These are phyloP conservation scores for Orthonyx spaldingii DNA, from an alignment of 2,113 vertebrate species.

Conservation along the genomic window DNA sequence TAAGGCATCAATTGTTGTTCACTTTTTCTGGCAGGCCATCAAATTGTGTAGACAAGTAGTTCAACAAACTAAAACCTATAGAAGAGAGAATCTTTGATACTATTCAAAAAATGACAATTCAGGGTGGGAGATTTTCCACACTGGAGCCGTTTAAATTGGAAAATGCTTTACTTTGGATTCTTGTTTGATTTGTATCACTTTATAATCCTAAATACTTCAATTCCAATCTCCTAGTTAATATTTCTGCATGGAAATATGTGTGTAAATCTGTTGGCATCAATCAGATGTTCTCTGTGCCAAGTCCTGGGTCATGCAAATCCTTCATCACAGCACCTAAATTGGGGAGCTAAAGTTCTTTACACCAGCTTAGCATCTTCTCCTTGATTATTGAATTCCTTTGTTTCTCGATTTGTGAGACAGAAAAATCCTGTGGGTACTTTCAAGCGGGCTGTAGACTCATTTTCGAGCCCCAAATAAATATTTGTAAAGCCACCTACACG, in stretches of 20 bases:
- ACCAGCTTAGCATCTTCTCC: neutral
- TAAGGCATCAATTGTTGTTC: neutral
- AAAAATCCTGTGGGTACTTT: neutral
- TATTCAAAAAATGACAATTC: neutral
- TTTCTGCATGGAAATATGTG: neutral
- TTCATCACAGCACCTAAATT: neutral
- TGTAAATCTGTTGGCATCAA: neutral
- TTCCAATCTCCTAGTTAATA: neutral
- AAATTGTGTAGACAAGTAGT: neutral
- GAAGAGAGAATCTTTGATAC: neutral
- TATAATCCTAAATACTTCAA: neutral
- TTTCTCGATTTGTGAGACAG: neutral
- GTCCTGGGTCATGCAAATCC: neutral
- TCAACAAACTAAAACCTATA: neutral
- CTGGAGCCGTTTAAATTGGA: neutral
- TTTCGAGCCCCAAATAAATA: neutral
- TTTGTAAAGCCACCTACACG: rapidly evolving
- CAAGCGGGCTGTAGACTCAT: neutral
- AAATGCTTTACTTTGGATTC: neutral
- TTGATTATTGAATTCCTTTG: neutral
- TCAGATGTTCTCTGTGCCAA: neutral
- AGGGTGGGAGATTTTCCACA: neutral
- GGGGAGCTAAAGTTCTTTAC: neutral
- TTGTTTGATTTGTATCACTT: neutral
- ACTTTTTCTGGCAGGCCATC: neutral